phyloP scores from a whole-genome alignment of 35 echinoderm and acorn worm genomes.

The Apostichopus californicus region DNA sequence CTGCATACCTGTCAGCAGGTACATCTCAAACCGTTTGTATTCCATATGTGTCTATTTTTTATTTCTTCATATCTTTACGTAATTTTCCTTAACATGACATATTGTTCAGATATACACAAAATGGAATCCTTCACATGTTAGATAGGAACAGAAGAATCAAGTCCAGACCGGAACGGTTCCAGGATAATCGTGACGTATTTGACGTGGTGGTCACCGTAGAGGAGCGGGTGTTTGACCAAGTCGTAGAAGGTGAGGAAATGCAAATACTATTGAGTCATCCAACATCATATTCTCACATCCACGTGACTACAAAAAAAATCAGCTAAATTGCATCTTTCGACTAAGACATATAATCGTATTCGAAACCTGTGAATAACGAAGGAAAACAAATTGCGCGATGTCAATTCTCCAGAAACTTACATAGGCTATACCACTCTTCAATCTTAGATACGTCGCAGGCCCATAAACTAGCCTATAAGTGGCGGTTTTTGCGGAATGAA shows the following conservation, averaged over 20 bases:
- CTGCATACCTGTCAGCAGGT: no score
- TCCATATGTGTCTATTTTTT: neutral
- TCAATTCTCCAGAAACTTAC: no score
- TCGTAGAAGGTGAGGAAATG: conserved; percentile 73
- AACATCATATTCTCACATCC: neutral
- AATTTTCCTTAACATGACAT: conserved; percentile 41
- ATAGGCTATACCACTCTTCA: no score
- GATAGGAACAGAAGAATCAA: conserved; percentile 91
- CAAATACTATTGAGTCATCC: neutral
- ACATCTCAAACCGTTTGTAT: no score
- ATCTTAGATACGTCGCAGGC: no score
- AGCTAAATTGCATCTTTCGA: no score
- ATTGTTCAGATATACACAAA: conserved; percentile 89
- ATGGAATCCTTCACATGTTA: conserved; percentile 92
- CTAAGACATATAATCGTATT: no score
- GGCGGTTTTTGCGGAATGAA: no score
- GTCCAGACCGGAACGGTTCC: conserved; percentile 82
- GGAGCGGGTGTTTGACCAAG: conserved; percentile 96
- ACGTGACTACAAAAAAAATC: no score
- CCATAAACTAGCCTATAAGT: no score
- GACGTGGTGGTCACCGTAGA: conserved; percentile 86
- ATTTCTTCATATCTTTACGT: neutral
- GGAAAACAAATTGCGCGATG: no score
- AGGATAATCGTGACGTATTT: conserved; percentile 78
- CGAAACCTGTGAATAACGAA: no score